Base-by-base conservation (phyloP, 2,113 vertebrate genomes). In the Hemibagrus wyckioides region DNA sequence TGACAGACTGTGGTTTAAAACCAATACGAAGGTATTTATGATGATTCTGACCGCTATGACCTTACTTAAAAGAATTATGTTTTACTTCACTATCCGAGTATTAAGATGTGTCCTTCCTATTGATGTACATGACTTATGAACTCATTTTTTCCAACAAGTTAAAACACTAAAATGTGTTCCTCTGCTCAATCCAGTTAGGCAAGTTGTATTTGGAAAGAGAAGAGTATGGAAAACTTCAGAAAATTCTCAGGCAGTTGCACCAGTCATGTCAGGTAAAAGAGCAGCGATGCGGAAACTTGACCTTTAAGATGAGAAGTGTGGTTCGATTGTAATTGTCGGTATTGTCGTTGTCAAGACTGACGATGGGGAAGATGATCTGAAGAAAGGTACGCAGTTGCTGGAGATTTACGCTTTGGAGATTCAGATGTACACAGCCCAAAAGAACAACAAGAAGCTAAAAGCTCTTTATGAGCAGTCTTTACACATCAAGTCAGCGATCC, bases 401-500 rank as follows among this genome's bases (percentile, higher is more conserved):
- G 98, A 99, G 96, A 99, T 99, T 91, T 99, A 99, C 88, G 98
- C 98, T 92, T 94, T 99, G 93, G 98, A 99, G 95, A 99, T 99
- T 94, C 98, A 99, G 90, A 99, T 99, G 98, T 99, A 99, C 91
- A 99, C 98, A 0, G 98, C 98, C 91, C 98, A 99, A 94, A 99
- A 99, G 95, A 99, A 99, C 95, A 99, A 99, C 96, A 99, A 99
- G 95, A 99, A 99, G 91, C 95, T 99, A 87, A 99, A 99, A 96
- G 98, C 98, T 81, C 95, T 99, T 81, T 99, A 99, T 90, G 98
- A 99, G 92, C 98, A 99, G 92, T 99, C 98, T 7, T 96, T 99
- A 93, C 98, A 99, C 93, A 99, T 99, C 94, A 99, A 99, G 92
- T 99, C 98, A 90, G 98, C 98, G 87, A 99, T 99, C 93, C 98